Conservation (phyloP, 2,113 vertebrate genomes). For the Carlito syrichta region DNA sequence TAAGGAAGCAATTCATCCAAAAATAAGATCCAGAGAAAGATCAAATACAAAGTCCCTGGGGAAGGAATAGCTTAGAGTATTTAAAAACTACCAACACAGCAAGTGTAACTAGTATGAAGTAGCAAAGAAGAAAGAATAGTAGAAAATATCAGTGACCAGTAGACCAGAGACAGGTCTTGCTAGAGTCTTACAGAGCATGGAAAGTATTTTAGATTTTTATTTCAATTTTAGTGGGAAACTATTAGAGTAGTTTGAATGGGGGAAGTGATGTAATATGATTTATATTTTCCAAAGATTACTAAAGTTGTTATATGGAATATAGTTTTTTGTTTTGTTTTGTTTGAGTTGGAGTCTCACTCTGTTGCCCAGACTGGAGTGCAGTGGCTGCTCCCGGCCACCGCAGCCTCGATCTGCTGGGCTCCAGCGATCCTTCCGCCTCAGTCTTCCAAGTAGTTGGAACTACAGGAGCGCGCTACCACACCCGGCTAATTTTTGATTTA, state of each 20-base stretch:
- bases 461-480: no score
- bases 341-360: no score
- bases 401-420: no score
- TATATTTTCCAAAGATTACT: neutral
- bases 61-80: neutral
- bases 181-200: neutral
- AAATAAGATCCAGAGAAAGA: neutral
- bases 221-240: slow-evolving; percentile 2
- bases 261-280: neutral
- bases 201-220: neutral
- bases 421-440: no score
- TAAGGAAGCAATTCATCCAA: neutral
- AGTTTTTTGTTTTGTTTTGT: no score
- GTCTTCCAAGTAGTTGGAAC: no score
- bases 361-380: no score
- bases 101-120: neutral
- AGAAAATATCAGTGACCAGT: neutral
- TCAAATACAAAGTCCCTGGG: neutral
- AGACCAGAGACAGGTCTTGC: neutral
- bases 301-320: neutral
- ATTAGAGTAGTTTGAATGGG: neutral
- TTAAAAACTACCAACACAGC: neutral
- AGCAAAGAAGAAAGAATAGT: neutral
- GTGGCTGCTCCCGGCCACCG: no score
- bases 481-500: no score